Base-by-base conservation (phyloP, 2,113 vertebrate species). In the Jacana jacana region DNA sequence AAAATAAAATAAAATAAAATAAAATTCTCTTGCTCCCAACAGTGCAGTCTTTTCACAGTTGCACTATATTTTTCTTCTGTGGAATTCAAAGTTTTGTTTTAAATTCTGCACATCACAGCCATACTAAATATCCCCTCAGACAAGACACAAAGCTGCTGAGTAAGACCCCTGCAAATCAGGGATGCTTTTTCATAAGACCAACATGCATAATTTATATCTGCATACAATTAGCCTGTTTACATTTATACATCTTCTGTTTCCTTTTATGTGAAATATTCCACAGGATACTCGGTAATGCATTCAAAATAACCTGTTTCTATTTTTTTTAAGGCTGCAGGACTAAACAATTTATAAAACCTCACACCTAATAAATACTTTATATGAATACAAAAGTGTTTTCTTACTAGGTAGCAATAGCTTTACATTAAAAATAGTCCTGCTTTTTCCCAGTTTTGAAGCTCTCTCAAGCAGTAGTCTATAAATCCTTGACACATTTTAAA, bases 211-310 rank as follows among this genome's bases (percentile, higher is more conserved):
- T 98, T 98, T 98, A 98, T 98, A 96, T 97, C 98, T 98, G 98
- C 98, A 98, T 98, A 98, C 98, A 98, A 98, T 98, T 98, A 98
- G 98, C 98, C 98, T 98, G 98, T 98, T 98, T 98, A 98, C 98
- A 98, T 98, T 98, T 97, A 97, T 97, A 97, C 97, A 97, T 97
- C 97, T 98, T 97, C 97, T 97, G 92, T 97, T 98, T 97, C 96
- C 95, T 98, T 98, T 98, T 97, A 98, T 98, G 97, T 98, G 97
- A 97, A 98, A 97, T 98, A 97, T 98, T 98, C 97, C 95, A 97
- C 96, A 96, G 97, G 96, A 98, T 97, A 96, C 88, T 97, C 94
- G 95, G 89, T 97, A 98, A 98, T 97, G 93, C 97, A 98, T 98
- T 98, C 96, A 98, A 96, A 97, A 93, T 97, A 98, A 97, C 89